Evolutionary conservation across 2,113 vertebrate species (phyloP).

Genomic region (Mustela nigripes): DNA sequence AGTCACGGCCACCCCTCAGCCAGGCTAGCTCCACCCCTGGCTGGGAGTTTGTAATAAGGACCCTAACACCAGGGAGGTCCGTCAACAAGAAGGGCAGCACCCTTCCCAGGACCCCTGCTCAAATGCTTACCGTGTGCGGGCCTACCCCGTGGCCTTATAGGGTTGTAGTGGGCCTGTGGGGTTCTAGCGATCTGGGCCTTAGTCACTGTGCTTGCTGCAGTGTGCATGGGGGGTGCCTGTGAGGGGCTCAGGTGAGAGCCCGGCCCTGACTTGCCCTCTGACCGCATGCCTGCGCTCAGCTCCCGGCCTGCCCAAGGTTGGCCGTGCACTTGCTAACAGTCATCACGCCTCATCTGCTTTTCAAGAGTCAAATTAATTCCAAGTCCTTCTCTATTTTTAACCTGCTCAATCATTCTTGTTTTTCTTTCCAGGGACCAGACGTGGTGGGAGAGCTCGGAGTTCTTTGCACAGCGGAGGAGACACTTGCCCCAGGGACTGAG

Average conservation of each 20-base stretch:
- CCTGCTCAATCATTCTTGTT: background rate
- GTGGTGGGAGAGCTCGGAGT: fast-evolving
- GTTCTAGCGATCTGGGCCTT: fast-evolving
- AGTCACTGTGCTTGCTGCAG: background rate
- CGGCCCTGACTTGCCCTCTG: background rate
- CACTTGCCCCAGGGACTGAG: fast-evolving
- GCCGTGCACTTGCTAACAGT: background rate
- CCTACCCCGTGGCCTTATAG: fast-evolving
- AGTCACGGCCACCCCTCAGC: fast-evolving
- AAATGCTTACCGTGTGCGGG: background rate
- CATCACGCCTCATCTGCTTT: background rate
- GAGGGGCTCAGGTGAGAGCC: background rate
- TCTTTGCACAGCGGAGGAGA: fast-evolving
- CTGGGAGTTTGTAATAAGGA: background rate
- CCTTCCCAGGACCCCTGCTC: no score
- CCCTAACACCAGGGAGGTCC: fast-evolving
- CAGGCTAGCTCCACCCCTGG: background rate
- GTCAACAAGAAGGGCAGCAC: background rate
- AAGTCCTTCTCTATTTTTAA: constrained; percentile 9
- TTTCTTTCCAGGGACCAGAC: background rate
- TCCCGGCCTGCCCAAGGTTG: fast-evolving
- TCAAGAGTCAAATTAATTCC: background rate
- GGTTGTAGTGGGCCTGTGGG: fast-evolving
- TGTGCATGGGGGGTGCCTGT: fast-evolving
- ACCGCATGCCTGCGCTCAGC: background rate